A percentile compares a stretch with the other conserved stretches of the same genome.
Conservation (phyloP, 2,797 vertebrate genomes). For the Hapalemur alaotrensis region DNA sequence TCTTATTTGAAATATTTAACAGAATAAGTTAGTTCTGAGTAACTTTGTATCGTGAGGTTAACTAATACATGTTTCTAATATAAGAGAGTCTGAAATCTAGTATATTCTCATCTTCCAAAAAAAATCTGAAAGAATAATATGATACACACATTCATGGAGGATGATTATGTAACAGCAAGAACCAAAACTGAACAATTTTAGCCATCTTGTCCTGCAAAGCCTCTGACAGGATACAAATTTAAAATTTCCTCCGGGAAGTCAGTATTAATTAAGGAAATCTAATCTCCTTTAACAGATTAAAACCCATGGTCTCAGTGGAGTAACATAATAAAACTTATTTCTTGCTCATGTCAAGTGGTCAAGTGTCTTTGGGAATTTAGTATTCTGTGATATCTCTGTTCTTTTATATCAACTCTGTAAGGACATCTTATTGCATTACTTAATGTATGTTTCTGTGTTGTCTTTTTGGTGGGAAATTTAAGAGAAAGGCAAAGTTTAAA, state of each 20-base stretch:
- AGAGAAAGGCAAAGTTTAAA: neutral
- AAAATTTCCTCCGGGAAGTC: neutral
- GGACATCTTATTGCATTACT: neutral
- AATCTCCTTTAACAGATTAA: neutral
- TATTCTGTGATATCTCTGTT: neutral
- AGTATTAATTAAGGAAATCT: neutral
- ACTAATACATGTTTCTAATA: conserved; percentile 27
- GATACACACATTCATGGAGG: neutral
- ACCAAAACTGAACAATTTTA: neutral
- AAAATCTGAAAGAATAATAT: conserved; percentile 36
- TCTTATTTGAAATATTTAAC: neutral
- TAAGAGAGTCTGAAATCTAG: conserved; percentile 49
- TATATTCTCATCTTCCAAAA: neutral
- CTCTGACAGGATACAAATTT: neutral
- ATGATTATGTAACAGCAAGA: neutral
- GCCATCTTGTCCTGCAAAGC: neutral
- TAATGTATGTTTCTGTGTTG: neutral
- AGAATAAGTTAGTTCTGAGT: conserved; percentile 34
- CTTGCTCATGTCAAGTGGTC: neutral
- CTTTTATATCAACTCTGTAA: neutral
- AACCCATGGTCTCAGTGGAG: neutral
- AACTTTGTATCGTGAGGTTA: neutral
- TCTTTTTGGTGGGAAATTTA: neutral
- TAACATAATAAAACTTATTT: neutral
- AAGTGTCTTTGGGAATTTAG: neutral